phyloP scores from a whole-genome alignment of 2,113 vertebrate genomes.

The Anthoscopus minutus region DNA sequence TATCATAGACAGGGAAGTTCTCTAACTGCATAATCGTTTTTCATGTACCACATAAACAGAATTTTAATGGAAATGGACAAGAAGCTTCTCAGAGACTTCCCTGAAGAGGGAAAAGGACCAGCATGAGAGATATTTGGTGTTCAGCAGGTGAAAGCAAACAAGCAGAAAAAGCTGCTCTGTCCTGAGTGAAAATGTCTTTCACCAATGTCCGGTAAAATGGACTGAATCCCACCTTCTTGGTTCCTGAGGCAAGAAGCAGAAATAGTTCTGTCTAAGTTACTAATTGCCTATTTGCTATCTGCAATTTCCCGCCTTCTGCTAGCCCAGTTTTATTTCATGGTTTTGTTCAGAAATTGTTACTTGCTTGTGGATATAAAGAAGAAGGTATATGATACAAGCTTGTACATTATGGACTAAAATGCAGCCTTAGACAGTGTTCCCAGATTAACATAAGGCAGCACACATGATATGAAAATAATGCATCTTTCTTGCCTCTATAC shows the following conservation, averaged over 20 bases:
- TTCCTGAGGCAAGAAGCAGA: neutral
- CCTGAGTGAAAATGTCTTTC: neutral
- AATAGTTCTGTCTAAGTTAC: neutral
- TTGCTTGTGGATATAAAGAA: neutral
- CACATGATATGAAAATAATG: neutral
- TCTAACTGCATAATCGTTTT: neutral
- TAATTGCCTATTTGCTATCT: neutral
- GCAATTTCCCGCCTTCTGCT: neutral
- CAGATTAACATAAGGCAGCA: neutral
- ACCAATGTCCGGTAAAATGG: neutral
- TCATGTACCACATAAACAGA: neutral
- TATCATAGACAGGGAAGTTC: neutral
- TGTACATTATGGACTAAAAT: neutral
- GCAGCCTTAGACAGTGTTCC: neutral
- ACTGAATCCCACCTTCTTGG: neutral
- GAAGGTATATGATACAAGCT: neutral
- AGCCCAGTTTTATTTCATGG: neutral
- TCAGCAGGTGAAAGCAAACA: neutral
- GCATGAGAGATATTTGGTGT: neutral
- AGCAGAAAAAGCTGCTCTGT: neutral
- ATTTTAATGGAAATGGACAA: neutral
- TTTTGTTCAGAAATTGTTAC: neutral
- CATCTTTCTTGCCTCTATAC: neutral
- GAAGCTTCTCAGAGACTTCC: neutral
- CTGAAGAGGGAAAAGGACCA: neutral